Evolutionary conservation across 2,797 vertebrate genomes (phyloP), one percentile per base, ranked within the genome.

Genomic region (Lepus oiostolus): DNA sequence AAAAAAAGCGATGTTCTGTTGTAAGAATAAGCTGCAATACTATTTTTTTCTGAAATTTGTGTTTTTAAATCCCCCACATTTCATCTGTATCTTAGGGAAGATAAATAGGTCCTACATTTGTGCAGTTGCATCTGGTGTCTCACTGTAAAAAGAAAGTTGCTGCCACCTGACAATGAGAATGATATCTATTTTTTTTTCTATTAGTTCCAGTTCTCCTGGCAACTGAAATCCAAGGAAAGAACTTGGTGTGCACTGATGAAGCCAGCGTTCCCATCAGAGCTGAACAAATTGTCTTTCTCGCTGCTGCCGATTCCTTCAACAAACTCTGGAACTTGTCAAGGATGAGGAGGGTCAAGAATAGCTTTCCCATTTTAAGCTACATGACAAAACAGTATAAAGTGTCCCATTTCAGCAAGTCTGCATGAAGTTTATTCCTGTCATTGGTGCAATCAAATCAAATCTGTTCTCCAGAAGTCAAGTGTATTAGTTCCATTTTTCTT

Each of bases 341-440:
- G 98, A 98, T 85, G 0, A 50, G 17, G 63, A 70, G 95, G 97
- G 98, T 94, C 2, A 42, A 97, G 97, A 98, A 97, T 97, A 97
- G 95, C 93, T 70, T 58, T 96, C 88, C 82, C 97, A 30, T 97
- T 98, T 96, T 82, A 97, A 98, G 97, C 9, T 11, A 84, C 32
- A 5, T 91, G 98, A 96, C 96, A 97, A 96, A 98, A 97, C 96
- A 98, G 98, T 97, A 97, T 89, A 95, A 97, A 98, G 98, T 98
- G 97, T 98, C 98, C 97, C 97, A 97, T 98, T 98, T 98, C 98
- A 98, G 98, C 97, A 97, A 97, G 97, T 97, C 95, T 96, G 97
- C 98, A 97, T 94, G 96, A 97, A 98, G 97, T 98, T 98, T 98
- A 97, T 98, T 98, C 97, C 97, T 98, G 97, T 98, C 97, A 89